Base-by-base conservation (phyloP, 2,888 invertebrate species). In the Cenopis cana region DNA sequence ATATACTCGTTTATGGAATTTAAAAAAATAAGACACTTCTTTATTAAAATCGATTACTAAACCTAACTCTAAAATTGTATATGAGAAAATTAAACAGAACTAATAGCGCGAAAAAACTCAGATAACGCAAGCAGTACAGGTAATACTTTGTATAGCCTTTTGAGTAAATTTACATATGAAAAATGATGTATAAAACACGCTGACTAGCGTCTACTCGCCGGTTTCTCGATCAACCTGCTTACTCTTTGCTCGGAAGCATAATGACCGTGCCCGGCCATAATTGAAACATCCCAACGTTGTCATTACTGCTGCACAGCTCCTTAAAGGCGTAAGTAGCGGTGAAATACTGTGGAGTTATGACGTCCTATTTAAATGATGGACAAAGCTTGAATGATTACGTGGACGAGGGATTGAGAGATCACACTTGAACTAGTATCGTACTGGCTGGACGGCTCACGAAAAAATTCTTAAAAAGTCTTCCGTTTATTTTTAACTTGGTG, bases 211-310 rank as follows among this genome's bases (percentile, higher is more conserved):
- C 60, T 60, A n/a, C 41, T 10, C 6, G 17, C 17, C 18, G 49
- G 12, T 17, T 49, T 52, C 50, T 24, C 8, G 54, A 29, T 1
- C 54, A 54, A 1, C 14, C 24, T 55, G 29, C 14, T 61, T 64
- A 54, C 8, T 64, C 64, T 64, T 54, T 64, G 64, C 64, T 52
- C 64, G 54, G 64, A 54, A 64, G 38, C 54, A 54, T 64, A 64
- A 64, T 64, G 54, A 64, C 52, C 36, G 17, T n/a, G 38, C 64
- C 36, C 24, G 64, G 4, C 54, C 54, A 24, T 64, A 64, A 64
- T 64, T 64, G 64, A 64, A 64, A 64, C 64, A 64, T 64, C 64
- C 64, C 52, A 24, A 18, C 52, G 64, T 64, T 54, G 54, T 64
- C 54, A 54, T 64, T 24, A 64, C 10, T 11, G 0, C 52, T 20